Evolutionary conservation across 2,888 invertebrate genomes (phyloP), one percentile per base, ranked within the genome.

Genomic region (Macrostomum cliftonense): DNA sequence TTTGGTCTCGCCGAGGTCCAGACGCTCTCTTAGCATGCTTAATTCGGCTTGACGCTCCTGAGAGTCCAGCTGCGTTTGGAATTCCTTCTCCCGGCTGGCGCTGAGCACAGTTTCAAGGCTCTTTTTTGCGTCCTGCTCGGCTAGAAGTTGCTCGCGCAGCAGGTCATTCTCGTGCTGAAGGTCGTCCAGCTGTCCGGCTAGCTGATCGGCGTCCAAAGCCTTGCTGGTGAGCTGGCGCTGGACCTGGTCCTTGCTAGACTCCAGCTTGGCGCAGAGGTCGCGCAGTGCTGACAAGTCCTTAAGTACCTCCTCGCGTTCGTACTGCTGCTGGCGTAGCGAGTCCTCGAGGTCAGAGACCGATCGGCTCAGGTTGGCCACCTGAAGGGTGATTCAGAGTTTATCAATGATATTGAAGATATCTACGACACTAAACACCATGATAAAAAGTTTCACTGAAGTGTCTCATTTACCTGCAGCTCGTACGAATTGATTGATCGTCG

Each of bases 1-100:
- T 53, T 69, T 68, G 9, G 67, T 55, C 54, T 70, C 68, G 59
- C 67, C 67, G 54, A 67, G 68, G 53, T 68, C 67, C 42, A 70
- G 58, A 40, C 68, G 54, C 13, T 57, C 57, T 53, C 66, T 63
- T 49, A 69, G 59, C 49, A 68, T 67, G 55, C 68, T 65, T 51
- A 67, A 58, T 52, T 70, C 69, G 19, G 49, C 51, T 4, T 37
- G 37, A 17, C 50, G 48, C 50, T 50, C 48, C 39, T 43, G 43
- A 4, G 28, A 28, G 28, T 60, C 54, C 28, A 70, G 55, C 54
- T 69, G 67, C 11, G 58, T 56, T 53, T 64, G 64, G 62, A 68
- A 71, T 53, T 71, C 71, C 54, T 69, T 71, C 55, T 68, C 67
- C 7, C 70, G 49, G 55, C 63, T 67, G 19, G 56, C 58, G 50